Conservation (phyloP, 2,113 vertebrate species). For the Phalacrocorax brasilianus region DNA sequence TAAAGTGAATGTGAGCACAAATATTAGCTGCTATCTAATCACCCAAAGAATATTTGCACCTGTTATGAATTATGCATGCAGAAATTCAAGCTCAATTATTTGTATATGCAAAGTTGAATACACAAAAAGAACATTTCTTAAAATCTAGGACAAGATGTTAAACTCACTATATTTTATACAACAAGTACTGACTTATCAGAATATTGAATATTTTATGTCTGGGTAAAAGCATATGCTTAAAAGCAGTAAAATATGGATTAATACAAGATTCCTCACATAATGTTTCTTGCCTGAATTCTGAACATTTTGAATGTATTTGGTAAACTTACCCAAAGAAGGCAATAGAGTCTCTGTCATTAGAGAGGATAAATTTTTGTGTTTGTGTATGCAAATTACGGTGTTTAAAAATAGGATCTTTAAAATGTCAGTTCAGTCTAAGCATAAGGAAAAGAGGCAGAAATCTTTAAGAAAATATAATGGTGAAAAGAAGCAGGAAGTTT, state of each 20-base stretch:
- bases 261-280: neutral
- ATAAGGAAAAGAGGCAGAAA: neutral
- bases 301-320: neutral
- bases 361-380: neutral
- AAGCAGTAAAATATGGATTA: slow-evolving; percentile 27
- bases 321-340: neutral
- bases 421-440: neutral
- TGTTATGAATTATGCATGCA: slow-evolving; percentile 33
- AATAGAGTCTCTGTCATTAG: neutral
- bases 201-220: slow-evolving; percentile 42
- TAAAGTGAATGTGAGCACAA: slow-evolving; percentile 31
- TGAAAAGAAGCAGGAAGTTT: neutral
- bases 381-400: neutral
- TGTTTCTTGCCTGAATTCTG: neutral
- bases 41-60: slow-evolving; percentile 42
- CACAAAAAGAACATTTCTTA: slow-evolving; percentile 13
- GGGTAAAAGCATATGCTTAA: neutral
- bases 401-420: neutral
- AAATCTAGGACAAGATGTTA: slow-evolving; percentile 41
- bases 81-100: slow-evolving; percentile 30
- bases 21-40: slow-evolving; percentile 54
- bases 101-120: slow-evolving; percentile 36
- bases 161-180: slow-evolving; percentile 12
- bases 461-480: neutral
- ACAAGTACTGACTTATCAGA: neutral